A percentile compares a stretch with the other conserved stretches of the same genome.
phyloP scores from a whole-genome alignment of 2,888 invertebrate genomes.

The Caenorhabditis uteleia region DNA sequence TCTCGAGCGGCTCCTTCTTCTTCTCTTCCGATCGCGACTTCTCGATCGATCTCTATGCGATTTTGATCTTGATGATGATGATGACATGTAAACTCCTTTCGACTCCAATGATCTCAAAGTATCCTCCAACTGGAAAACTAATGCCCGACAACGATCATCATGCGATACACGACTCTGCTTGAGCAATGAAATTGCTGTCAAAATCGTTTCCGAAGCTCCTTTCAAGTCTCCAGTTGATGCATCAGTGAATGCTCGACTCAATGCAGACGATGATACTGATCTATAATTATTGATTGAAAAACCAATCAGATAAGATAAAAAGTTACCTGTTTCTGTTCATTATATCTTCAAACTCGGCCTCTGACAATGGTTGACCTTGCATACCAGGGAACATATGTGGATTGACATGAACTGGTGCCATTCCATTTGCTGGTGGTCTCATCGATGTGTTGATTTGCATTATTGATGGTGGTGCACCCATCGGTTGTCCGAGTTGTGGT shows the following conservation, averaged over 20 bases:
- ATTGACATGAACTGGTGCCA: slow-evolving; percentile 45
- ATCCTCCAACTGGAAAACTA: slow-evolving; percentile 94
- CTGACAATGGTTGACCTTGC: slow-evolving; percentile 72
- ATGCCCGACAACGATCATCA: slow-evolving; percentile 96
- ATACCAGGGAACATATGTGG: slow-evolving; percentile 47
- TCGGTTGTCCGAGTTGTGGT: slow-evolving; percentile 27
- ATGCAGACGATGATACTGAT: slow-evolving; percentile 90
- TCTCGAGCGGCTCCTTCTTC: slow-evolving; percentile 44
- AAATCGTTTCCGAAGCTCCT: slow-evolving; percentile 96
- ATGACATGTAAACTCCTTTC: slow-evolving; percentile 77
- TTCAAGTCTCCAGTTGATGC: slow-evolving; percentile 81
- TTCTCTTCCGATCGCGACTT: slow-evolving; percentile 48
- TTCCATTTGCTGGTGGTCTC: slow-evolving; percentile 41
- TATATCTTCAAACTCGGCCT: slow-evolving; percentile 96
- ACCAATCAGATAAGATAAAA: not conserved
- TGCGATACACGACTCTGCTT: slow-evolving; percentile 94
- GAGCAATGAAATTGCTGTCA: slow-evolving; percentile 96
- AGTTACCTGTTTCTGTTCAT: slow-evolving; percentile 83
- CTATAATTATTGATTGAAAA: slow-evolving; percentile 71
- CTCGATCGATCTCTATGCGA: slow-evolving; percentile 41
- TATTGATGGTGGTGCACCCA: slow-evolving; percentile 5
- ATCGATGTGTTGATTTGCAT: slow-evolving; percentile 38
- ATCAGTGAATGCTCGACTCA: slow-evolving; percentile 84
- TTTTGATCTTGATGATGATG: slow-evolving; percentile 16
- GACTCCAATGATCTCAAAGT: slow-evolving; percentile 95